Conservation (phyloP, 2,113 vertebrate genomes). For the Cottus gobio region DNA sequence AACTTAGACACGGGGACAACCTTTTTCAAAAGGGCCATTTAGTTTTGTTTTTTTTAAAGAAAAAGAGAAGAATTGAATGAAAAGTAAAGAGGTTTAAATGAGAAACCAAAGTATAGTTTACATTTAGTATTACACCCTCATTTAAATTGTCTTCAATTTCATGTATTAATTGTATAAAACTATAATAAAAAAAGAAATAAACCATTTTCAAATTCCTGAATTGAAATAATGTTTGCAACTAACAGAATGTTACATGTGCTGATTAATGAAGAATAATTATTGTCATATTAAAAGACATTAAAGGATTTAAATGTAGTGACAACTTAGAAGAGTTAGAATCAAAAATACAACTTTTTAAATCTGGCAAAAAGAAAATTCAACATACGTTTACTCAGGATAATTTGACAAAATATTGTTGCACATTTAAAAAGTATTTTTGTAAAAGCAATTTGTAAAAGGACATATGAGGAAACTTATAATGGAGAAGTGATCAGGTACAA, state of each 20-base stretch:
- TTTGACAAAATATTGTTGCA: constrained; percentile 14
- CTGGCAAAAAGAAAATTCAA: neutral
- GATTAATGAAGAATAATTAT: neutral
- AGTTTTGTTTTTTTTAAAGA: constrained; percentile 7
- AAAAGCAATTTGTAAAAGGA: constrained; percentile 22
- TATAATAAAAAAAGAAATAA: constrained; percentile 8
- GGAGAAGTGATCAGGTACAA: constrained; percentile 6
- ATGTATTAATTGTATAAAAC: constrained; percentile 24
- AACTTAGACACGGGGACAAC: constrained; percentile 13
- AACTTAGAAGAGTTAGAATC: neutral
- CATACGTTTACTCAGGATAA: neutral
- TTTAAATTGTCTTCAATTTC: constrained; percentile 67
- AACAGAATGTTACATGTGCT: neutral
- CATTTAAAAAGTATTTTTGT: constrained; percentile 5
- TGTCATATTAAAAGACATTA: neutral
- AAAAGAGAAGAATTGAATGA: neutral
- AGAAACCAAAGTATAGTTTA: constrained; percentile 61
- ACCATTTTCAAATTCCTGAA: neutral
- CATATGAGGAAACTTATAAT: constrained; percentile 9
- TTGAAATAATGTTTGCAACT: neutral
- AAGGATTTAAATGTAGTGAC: neutral
- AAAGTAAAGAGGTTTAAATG: constrained; percentile 38
- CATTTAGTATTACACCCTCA: constrained; percentile 24
- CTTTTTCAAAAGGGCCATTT: constrained; percentile 25
- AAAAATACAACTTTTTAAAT: constrained; percentile 12